phyloP scores from a whole-genome alignment of 2,113 vertebrate species.

The Pantherophis guttatus region DNA sequence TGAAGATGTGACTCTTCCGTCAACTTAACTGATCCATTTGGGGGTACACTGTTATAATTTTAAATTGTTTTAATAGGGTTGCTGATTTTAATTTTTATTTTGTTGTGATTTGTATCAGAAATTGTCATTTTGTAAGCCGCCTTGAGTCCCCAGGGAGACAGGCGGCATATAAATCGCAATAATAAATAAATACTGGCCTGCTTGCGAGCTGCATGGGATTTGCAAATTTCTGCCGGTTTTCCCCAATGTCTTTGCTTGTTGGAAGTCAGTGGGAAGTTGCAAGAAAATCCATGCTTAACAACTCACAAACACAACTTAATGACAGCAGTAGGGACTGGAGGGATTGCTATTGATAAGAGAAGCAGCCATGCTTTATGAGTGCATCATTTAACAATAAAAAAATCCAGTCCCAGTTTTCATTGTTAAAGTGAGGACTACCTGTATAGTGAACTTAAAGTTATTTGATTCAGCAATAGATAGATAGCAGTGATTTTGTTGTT shows the following conservation, averaged over 20 bases:
- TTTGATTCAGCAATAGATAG: not conserved
- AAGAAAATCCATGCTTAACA: not conserved
- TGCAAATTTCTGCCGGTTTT: not conserved
- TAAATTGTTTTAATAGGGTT: no score
- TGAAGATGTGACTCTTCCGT: no score
- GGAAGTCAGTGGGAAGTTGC: not conserved
- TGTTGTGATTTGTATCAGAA: no score
- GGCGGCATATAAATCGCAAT: no score
- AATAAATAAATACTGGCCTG: not conserved
- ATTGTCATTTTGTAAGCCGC: no score
- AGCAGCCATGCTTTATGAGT: not conserved
- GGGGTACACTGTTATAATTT: no score
- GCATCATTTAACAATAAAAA: not conserved
- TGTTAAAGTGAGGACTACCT: not conserved
- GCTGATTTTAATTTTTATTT: no score
- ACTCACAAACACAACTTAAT: not conserved
- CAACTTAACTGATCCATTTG: no score
- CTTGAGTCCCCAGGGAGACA: no score
- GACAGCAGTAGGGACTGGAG: not conserved
- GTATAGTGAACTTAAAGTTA: not conserved
- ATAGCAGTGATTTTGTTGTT: not conserved
- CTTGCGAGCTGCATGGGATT: not conserved
- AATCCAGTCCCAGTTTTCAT: not conserved
- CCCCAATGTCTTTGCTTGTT: not conserved
- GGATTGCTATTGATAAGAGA: not conserved